Evolutionary conservation across 2,113 vertebrate genomes (phyloP).

Genomic region (Campylorhamphus procurvoides): DNA sequence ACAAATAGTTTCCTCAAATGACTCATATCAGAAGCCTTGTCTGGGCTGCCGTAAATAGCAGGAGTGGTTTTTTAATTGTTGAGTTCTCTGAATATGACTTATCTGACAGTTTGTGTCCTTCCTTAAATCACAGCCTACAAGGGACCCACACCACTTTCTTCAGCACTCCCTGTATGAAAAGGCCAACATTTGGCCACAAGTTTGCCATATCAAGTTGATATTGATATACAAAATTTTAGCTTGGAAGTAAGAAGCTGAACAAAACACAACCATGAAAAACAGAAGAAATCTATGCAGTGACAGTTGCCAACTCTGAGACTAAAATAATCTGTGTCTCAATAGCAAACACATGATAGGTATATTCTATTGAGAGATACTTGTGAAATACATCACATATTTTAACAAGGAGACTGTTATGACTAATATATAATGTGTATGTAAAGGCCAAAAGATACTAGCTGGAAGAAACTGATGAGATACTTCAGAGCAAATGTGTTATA

Average conservation of each 20-base stretch:
- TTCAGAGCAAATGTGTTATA: not conserved
- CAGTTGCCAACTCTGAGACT: not conserved
- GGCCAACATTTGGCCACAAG: not conserved
- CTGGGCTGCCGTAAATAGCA: not conserved
- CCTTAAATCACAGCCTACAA: not conserved
- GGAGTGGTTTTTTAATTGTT: not conserved
- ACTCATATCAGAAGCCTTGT: not conserved
- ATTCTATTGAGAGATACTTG: not conserved
- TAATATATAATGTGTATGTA: not conserved
- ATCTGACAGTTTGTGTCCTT: accelerated
- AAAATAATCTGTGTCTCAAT: not conserved
- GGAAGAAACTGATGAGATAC: not conserved
- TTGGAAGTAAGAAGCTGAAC: not conserved
- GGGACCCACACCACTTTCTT: not conserved
- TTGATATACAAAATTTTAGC: not conserved
- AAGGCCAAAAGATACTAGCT: not conserved
- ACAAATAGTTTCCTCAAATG: not conserved
- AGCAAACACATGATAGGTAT: not conserved
- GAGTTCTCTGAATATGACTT: not conserved
- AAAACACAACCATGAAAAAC: not conserved
- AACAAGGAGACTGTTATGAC: not conserved
- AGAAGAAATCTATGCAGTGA: not conserved
- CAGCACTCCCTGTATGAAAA: not conserved
- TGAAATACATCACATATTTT: not conserved
- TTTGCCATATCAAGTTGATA: not conserved